Base-by-base conservation (phyloP, 2,797 vertebrate species). In the Acanthurus lineatus region DNA sequence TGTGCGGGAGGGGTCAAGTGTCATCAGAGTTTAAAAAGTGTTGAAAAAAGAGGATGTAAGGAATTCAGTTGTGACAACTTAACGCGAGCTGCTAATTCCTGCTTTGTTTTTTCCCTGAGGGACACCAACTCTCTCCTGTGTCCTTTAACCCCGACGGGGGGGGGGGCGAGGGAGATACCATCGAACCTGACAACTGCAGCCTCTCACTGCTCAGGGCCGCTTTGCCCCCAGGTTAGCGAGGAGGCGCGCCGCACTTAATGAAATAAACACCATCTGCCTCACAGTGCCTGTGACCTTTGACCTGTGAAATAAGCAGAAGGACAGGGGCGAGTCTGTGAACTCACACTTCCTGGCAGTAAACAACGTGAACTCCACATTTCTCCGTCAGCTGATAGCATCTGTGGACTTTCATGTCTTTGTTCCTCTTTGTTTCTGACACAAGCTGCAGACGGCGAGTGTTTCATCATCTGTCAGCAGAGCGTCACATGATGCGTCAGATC, bases 211-310 rank as follows among this genome's bases (percentile, higher is more conserved):
- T 77, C 63, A 73, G 51, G 42, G 20, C 20, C 5, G 32, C 44
- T 8, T 73, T 28, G 68, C 81, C 80, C 80, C 4, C 22, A 11
- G 82, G 77, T 80, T 76, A 73, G 62, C 60, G 48, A 0, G 8
- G 51, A 79, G 75, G 57, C 42, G 9, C 25, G 4, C 53, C 40
- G 62, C 73, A 64, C 68, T 86, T 91, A 84, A 89, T 86, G 79
- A 83, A 86, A 90, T 84, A 83, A 89, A 89, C 76, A 80, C 82
- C 87, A 72, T 81, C 69, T 82, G 69, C 79, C 60, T 76, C 62
- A 48, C 25, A 81, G 65, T 9, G 77, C 48, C 66, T 22, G 60
- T 53, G 44, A 93, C 85, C 76, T 88, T 56, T 84, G 82, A 91
- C 87, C 85, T 69, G 28, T 80, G 77, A 76, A 77, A 86, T 71